Base-by-base conservation (phyloP, 2,113 vertebrate genomes). In the Salvelinus namaycush region DNA sequence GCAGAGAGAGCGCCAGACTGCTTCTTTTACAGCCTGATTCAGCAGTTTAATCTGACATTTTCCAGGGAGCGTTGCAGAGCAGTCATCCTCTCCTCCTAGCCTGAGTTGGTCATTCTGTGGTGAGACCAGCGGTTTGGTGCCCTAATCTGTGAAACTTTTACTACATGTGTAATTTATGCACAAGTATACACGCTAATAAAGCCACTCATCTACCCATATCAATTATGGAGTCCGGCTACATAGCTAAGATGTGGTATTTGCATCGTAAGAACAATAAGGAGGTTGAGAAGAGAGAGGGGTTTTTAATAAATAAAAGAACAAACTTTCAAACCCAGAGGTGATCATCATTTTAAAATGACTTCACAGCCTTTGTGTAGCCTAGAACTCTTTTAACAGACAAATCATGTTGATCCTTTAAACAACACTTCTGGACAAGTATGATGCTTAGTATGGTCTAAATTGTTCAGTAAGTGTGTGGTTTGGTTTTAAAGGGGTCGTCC, bases 11-110 rank as follows among this genome's bases (percentile, higher is more conserved):
- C 48, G 89, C 89, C 87, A 90, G 80, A 84, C 48, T 51, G 79
- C 54, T 81, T 67, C 73, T 71, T 73, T 76, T 73, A 85, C 81
- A 79, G 82, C 77, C 92, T 94, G 92, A 94, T 89, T 94, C 93
- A 94, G 93, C 92, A 90, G 88, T 94, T 93, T 91, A 87, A 88
- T 93, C 90, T 79, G 91, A 92, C 91, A 93, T 89, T 92, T 93
- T 93, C 92, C 92, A 91, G 90, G 79, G 88, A 92, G 89, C 87
- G 76, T 77, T 87, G 89, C 79, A 13, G 80, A 91, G 88, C 81
- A 91, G 87, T 80, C 86, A 73, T 89, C 87, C 83, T 83, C 75
- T 80, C 86, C 70, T 89, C 87, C 83, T 82, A 72, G 89, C 82
- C 89, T 88, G 91, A 90, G 88, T 92, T 90, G 91, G 91, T 93